Base-by-base conservation (phyloP, 2,797 vertebrate genomes). In the Odontamblyopus lacepedii region DNA sequence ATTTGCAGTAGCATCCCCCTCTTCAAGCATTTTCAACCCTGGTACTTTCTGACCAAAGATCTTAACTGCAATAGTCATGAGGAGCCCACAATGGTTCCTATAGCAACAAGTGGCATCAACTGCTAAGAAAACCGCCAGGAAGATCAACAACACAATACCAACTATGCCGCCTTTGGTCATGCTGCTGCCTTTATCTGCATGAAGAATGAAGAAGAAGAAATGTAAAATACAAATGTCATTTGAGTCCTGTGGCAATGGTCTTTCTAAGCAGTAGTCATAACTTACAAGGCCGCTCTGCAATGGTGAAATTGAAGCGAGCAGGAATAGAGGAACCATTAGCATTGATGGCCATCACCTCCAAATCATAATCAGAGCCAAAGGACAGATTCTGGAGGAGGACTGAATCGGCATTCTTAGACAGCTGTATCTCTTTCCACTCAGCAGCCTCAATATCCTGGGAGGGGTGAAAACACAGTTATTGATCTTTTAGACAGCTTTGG, bases 101-200 rank as follows among this genome's bases (percentile, higher is more conserved):
- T 94, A 94, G 84, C 94, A 96, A 79, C 95, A 96, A 67, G 90
- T 92, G 64, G 87, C 91, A 32, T 96, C 95, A 1, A 95, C 91
- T 1, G 82, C 87, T 11, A 95, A 57, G 77, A 95, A 87, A 12
- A 94, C 77, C 77, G 94, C 27, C 79, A 95, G 67, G 75, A 96
- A 92, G 75, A 95, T 88, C 64, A 94, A 26, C 74, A 96, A 88
- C 38, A 96, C 89, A 1, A 96, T 93, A 53, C 89, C 93, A 7
- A 90, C 85, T 61, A 95, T 87, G 1, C 71, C 87, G 29, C 93
- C 94, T 81, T 92, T 94, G 35, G 93, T 94, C 72, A 96, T 62
- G 38, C 69, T 73, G 15, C 72, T 84, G 59, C 11, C 84, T 86
- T 71, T 76, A 57, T 65, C 78, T 78, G 71, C 13, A 76, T 38